Evolutionary conservation across 2,113 vertebrate genomes (phyloP).

Genomic region (Hypanus sabinus): DNA sequence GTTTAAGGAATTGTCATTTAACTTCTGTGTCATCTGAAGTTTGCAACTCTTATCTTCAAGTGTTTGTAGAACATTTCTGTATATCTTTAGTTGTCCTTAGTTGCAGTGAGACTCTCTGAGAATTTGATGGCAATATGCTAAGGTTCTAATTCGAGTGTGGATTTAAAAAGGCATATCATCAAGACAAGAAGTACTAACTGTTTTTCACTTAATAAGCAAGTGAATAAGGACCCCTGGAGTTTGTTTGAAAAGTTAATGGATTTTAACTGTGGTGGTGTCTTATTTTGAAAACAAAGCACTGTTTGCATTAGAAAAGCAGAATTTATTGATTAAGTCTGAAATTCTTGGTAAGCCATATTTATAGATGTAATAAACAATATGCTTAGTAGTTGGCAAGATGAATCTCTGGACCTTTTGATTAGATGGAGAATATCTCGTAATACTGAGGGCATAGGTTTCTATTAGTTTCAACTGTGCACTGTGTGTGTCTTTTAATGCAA

Average conservation of each 20-base stretch:
- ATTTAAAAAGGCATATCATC: conserved; percentile 30
- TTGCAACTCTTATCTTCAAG: background rate
- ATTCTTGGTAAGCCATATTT: conserved; percentile 67
- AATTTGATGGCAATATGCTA: background rate
- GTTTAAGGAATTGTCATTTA: background rate
- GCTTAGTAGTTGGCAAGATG: conserved; percentile 67
- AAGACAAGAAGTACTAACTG: conserved; percentile 46
- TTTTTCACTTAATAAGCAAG: conserved; percentile 57
- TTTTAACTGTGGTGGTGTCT: conserved; percentile 65
- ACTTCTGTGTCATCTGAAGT: background rate
- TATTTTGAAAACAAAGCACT: conserved; percentile 66
- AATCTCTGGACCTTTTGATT: conserved; percentile 58
- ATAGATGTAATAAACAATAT: conserved; percentile 68
- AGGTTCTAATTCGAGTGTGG: conserved; percentile 5
- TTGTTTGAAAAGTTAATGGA: conserved; percentile 68
- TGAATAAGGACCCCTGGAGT: conserved; percentile 65
- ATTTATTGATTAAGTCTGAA: conserved; percentile 68
- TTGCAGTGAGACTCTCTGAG: background rate
- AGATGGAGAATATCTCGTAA: conserved; percentile 66
- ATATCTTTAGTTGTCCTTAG: conserved; percentile 24
- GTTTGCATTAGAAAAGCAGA: conserved; percentile 66
- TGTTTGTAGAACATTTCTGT: conserved; percentile 1
- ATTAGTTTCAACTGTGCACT: background rate
- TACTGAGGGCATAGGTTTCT: conserved; percentile 41
- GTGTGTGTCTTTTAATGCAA: background rate